Conservation (phyloP, 1,140 invertebrate species). For the Sweltsa coloradensis region DNA sequence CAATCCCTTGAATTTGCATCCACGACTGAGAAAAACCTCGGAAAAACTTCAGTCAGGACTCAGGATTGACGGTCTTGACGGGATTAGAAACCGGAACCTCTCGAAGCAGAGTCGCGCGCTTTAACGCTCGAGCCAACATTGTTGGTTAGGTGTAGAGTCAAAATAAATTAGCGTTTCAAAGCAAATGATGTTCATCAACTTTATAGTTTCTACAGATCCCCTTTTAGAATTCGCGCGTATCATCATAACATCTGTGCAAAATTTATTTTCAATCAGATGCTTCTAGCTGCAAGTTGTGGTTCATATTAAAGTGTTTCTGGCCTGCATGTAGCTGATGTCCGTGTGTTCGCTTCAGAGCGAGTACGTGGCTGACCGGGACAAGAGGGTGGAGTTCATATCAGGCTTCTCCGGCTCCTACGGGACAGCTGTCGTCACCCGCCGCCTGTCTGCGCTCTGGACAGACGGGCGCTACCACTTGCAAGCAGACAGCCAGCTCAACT, state of each 20-base stretch:
- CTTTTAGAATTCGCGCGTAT: not conserved
- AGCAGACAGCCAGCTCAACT: slow-evolving; percentile 54
- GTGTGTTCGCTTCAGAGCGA: slow-evolving; percentile 40
- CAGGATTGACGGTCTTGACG: too few species aligned
- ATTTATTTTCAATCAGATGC: not conserved
- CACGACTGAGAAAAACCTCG: too few species aligned
- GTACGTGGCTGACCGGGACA: slow-evolving; percentile 56
- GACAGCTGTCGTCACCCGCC: slow-evolving; percentile 61
- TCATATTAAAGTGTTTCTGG: not conserved
- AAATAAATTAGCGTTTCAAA: not conserved
- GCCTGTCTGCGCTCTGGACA: slow-evolving; percentile 73
- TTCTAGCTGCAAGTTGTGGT: not conserved
- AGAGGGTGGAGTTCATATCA: slow-evolving; percentile 66
- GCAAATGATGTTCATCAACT: not conserved
- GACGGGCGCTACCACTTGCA: slow-evolving; percentile 73
- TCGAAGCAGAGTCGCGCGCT: too few species aligned
- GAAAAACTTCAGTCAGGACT: too few species aligned
- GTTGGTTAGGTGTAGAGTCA: too few species aligned
- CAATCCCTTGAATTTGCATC: too few species aligned
- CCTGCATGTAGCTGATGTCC: too few species aligned
- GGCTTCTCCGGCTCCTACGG: slow-evolving; percentile 78
- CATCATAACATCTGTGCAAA: not conserved
- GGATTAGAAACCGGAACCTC: too few species aligned
- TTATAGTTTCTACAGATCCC: not conserved
- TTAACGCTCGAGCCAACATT: too few species aligned